phyloP scores from a whole-genome alignment of 92 coral and sea anemone species.

The Heliopora coerulea region DNA sequence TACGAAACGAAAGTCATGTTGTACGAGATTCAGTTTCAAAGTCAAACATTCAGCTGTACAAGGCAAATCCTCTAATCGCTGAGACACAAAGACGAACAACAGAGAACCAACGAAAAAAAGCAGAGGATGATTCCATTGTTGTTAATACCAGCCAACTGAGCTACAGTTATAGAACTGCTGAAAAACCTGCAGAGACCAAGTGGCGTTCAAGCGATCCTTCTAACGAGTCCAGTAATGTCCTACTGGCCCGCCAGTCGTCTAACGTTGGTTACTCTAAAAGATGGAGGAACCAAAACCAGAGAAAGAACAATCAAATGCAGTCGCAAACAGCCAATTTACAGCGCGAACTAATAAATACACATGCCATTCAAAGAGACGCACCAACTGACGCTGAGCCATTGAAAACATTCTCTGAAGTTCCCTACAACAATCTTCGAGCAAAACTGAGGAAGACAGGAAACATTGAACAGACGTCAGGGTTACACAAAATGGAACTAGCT shows the following conservation, averaged over 20 bases:
- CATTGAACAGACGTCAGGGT: constrained; percentile 18
- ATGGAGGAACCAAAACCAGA: background rate
- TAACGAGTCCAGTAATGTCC: constrained; percentile 4
- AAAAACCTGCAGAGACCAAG: constrained; percentile 1
- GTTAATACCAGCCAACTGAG: background rate
- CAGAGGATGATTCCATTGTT: background rate
- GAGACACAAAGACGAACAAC: background rate
- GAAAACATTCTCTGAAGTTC: background rate
- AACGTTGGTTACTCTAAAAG: constrained; percentile 1
- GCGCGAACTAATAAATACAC: too few relatives aligned
- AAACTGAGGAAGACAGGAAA: constrained; percentile 23
- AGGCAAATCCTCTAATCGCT: constrained; percentile 1
- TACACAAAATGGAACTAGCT: constrained; percentile 23
- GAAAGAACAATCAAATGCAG: background rate
- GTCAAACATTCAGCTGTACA: background rate
- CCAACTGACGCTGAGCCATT: background rate
- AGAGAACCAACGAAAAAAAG: background rate
- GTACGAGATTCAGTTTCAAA: background rate
- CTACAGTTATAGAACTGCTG: background rate
- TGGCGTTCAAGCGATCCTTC: background rate
- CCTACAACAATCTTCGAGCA: constrained; percentile 14
- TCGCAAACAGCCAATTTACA: too few relatives aligned
- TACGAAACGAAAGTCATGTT: background rate
- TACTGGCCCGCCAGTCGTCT: background rate
- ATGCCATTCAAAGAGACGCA: too few relatives aligned